phyloP scores from a whole-genome alignment of 1,140 invertebrate species.

The Pseudobourletiella spinata region DNA sequence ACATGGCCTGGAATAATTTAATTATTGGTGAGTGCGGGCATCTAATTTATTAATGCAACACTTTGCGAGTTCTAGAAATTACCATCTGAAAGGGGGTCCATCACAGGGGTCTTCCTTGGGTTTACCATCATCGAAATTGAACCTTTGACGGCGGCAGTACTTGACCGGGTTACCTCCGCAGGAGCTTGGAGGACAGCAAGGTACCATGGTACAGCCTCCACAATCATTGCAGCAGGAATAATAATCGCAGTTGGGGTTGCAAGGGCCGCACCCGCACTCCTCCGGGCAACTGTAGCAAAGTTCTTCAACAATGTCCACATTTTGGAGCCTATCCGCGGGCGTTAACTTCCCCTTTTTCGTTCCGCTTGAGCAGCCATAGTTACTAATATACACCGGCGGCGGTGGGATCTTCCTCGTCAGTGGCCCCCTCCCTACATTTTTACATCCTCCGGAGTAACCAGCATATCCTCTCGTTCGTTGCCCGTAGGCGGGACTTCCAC shows the following conservation, averaged over 20 bases:
- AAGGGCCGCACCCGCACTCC: not conserved
- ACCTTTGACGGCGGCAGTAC: constrained; percentile 13
- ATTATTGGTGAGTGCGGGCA: no score
- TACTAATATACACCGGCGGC: constrained; percentile 5
- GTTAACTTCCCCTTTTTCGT: not conserved
- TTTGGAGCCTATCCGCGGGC: constrained; percentile 13
- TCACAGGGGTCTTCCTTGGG: not conserved
- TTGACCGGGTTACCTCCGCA: constrained; percentile 12
- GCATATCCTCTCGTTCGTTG: not conserved
- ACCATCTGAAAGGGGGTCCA: constrained; percentile 1
- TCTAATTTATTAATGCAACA: no score
- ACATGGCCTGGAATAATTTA: not conserved
- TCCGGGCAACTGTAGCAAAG: constrained; percentile 5
- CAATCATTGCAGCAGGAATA: constrained; percentile 13
- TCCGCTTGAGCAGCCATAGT: not conserved
- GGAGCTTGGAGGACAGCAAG: not conserved
- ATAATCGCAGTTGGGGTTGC: not conserved
- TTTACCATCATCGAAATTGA: constrained; percentile 13
- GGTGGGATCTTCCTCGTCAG: not conserved
- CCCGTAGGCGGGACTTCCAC: not conserved
- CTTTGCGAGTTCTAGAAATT: no score
- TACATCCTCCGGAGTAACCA: not conserved
- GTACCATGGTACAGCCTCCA: constrained; percentile 7
- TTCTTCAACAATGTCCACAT: constrained; percentile 25
- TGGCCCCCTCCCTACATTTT: not conserved